Percentiles rank a stretch among this genome's conserved stretches.
Evolutionary conservation across 2,888 invertebrate genomes (phyloP).

Genomic region (Drosophila kambysellisi): DNA sequence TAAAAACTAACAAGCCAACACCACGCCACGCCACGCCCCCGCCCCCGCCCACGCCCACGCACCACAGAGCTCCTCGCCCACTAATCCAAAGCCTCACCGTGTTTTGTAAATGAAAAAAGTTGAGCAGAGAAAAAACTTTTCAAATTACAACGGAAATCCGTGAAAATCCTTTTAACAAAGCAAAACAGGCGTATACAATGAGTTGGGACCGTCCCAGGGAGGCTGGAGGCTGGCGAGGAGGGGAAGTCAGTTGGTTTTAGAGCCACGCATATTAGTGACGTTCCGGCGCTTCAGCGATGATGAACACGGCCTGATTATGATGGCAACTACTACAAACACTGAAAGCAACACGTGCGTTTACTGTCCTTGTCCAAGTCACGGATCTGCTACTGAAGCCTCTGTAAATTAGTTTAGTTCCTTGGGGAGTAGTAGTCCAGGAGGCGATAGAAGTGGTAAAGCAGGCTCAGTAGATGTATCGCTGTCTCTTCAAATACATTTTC

Average conservation of each 20-base stretch:
- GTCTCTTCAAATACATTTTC: slow-evolving; percentile 44
- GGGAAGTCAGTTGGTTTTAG: slow-evolving; percentile 9
- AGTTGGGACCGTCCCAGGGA: neutral
- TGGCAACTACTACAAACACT: slow-evolving; percentile 17
- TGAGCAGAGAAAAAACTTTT: slow-evolving; percentile 73
- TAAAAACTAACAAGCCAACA: slow-evolving; percentile 65
- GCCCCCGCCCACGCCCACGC: neutral
- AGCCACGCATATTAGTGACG: slow-evolving; percentile 57
- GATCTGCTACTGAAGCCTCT: slow-evolving; percentile 45
- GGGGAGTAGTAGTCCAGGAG: neutral
- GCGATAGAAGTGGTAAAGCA: neutral
- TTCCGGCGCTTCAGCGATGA: slow-evolving; percentile 47
- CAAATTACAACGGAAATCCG: slow-evolving; percentile 83
- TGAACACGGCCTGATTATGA: slow-evolving; percentile 59
- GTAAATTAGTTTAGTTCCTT: slow-evolving; percentile 59
- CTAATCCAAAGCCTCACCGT: slow-evolving; percentile 9
- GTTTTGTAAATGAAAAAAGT: slow-evolving; percentile 78
- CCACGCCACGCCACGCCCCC: neutral
- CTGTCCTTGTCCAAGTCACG: slow-evolving; percentile 39
- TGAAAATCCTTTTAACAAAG: slow-evolving; percentile 82
- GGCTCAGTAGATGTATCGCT: slow-evolving; percentile 18
- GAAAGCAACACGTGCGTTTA: slow-evolving; percentile 59
- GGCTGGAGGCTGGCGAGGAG: neutral
- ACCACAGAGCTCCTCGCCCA: neutral
- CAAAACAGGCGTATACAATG: slow-evolving; percentile 60